phyloP scores from a whole-genome alignment of 1,140 invertebrate species.

The Drosophila tsacasi region DNA sequence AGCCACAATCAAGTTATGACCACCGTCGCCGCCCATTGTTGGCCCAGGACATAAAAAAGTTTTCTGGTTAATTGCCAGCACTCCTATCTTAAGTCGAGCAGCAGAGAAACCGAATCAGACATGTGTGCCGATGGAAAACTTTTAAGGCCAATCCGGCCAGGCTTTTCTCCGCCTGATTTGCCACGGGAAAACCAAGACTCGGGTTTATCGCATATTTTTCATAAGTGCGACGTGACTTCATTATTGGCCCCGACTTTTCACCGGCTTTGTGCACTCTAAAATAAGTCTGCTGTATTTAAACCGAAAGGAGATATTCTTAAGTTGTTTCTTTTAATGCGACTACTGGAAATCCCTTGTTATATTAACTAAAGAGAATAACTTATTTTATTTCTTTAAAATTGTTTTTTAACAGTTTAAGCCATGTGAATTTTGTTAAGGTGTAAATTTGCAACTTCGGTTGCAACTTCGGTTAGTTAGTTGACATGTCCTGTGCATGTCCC shows the following conservation, averaged over 20 bases:
- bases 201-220: slow-evolving; percentile 79
- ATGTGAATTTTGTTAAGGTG: not conserved
- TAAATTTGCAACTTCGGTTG: slow-evolving; percentile 50
- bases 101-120: slow-evolving; percentile 43
- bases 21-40: slow-evolving; percentile 14
- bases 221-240: slow-evolving; percentile 84
- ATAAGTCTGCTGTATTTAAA: not conserved
- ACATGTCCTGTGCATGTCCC: slow-evolving; percentile 6
- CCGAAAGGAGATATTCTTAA: not conserved
- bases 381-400: too few species aligned
- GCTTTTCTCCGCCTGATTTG: slow-evolving; percentile 1
- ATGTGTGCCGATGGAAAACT: slow-evolving; percentile 72
- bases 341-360: too few species aligned
- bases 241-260: slow-evolving; percentile 55
- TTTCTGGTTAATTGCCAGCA: slow-evolving; percentile 63
- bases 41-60: slow-evolving; percentile 64
- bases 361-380: too few species aligned
- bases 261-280: slow-evolving; percentile 2
- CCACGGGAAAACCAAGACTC: slow-evolving; percentile 41
- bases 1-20: slow-evolving; percentile 65
- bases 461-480: slow-evolving; percentile 41
- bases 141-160: slow-evolving; percentile 58
- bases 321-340: not conserved
- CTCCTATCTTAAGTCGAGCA: slow-evolving; percentile 31
- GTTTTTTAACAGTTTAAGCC: too few species aligned